Conservation (phyloP, 2,113 vertebrate genomes). For the Cathartes aura region DNA sequence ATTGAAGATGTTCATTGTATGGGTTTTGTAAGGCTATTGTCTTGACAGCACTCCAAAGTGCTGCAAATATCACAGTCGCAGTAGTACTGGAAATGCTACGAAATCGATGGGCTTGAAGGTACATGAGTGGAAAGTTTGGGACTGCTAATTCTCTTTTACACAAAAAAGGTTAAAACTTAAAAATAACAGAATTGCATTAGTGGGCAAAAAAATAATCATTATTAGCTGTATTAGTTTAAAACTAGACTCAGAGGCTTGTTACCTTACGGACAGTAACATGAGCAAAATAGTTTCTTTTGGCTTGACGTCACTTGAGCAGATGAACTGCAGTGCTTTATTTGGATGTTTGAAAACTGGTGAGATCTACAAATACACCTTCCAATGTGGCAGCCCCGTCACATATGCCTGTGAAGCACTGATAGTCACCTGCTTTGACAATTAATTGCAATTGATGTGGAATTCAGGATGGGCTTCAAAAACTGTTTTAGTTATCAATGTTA, state of each 20-base stretch:
- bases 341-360: not conserved
- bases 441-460: not conserved
- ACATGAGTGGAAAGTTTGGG: not conserved
- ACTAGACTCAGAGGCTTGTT: not conserved
- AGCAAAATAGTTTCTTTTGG: not conserved
- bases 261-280: accelerated
- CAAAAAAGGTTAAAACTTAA: not conserved
- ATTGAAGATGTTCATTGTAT: not conserved
- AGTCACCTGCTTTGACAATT: not conserved
- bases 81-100: not conserved
- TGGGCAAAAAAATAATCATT: not conserved
- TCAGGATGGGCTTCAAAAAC: not conserved
- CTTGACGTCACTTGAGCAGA: not conserved
- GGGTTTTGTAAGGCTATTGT: not conserved
- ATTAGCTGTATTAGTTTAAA: not conserved
- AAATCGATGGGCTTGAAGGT: not conserved
- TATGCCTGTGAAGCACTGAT: not conserved
- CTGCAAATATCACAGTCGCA: not conserved
- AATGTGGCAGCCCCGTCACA: not conserved
- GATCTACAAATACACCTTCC: not conserved
- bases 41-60: not conserved
- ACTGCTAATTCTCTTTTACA: not conserved
- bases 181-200: not conserved
- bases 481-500: not conserved
- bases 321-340: not conserved